phyloP scores from a whole-genome alignment of 1,140 invertebrate species.

The Drosophila bocqueti region DNA sequence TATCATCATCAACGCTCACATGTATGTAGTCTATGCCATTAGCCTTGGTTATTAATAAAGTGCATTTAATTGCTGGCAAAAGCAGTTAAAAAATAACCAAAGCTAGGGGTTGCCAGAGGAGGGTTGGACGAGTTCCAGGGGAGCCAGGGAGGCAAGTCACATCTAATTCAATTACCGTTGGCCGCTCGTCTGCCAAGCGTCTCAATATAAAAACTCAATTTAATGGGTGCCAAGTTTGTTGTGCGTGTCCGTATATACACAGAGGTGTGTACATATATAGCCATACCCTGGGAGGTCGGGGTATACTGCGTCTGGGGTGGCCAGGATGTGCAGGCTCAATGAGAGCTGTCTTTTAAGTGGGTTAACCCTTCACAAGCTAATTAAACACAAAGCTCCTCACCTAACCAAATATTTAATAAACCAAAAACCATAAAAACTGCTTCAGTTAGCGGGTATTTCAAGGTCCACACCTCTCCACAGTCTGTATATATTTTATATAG shows the following conservation, averaged over 20 bases:
- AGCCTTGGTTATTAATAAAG: conserved; percentile 42
- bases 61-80: conserved; percentile 50
- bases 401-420: too few species aligned
- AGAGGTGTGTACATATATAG: not conserved
- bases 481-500: not conserved
- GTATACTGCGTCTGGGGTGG: not conserved
- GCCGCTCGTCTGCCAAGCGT: conserved; percentile 51
- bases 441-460: not conserved
- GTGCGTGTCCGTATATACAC: not conserved
- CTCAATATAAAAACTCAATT: conserved; percentile 77
- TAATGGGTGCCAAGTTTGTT: conserved; percentile 66
- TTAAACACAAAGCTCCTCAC: rapidly evolving
- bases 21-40: not conserved
- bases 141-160: conserved; percentile 1
- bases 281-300: not conserved
- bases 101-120: not conserved
- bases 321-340: not conserved
- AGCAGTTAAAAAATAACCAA: conserved; percentile 23
- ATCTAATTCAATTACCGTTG: conserved; percentile 71
- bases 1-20: not conserved
- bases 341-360: too few species aligned
- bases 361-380: too few species aligned
- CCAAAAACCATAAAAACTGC: too few species aligned
- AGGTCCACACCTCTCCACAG: not conserved
- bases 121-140: not conserved